These are phyloP conservation scores for Papilio polyxenes DNA, from an alignment of 1,140 invertebrate species.

Conservation along the genomic window DNA sequence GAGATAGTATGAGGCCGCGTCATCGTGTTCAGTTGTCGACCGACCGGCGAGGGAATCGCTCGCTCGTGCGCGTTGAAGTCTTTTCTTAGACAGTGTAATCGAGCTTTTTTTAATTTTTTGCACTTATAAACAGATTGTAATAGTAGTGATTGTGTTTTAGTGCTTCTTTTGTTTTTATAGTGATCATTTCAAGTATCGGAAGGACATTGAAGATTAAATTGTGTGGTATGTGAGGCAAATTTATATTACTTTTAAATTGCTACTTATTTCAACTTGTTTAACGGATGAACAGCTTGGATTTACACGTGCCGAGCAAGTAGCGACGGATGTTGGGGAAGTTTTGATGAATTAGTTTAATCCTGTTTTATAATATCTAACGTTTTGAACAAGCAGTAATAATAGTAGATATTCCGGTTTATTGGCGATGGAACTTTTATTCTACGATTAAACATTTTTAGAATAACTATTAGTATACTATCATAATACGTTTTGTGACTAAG, in stretches of 20 bases:
- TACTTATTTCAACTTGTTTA: constrained; percentile 6
- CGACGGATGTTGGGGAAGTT: neutral
- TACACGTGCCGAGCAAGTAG: constrained; percentile 32
- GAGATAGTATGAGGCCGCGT: constrained; percentile 62
- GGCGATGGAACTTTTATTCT: neutral
- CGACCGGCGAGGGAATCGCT: constrained; percentile 54
- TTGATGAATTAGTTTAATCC: constrained; percentile 27
- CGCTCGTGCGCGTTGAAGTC: constrained; percentile 52
- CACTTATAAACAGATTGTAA: constrained; percentile 28
- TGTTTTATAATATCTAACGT: constrained; percentile 27
- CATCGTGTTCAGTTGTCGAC: constrained; percentile 54
- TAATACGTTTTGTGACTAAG: neutral
- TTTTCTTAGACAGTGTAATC: constrained; percentile 41
- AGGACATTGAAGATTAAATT: constrained; percentile 35
- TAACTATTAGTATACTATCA: neutral
- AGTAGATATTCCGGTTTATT: constrained; percentile 33
- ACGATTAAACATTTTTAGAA: neutral
- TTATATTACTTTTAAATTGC: constrained; percentile 34
- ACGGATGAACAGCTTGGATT: constrained; percentile 8
- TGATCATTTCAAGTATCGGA: constrained; percentile 27
- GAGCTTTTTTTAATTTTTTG: constrained; percentile 36
- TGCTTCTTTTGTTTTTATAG: constrained; percentile 37
- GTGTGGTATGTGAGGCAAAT: constrained; percentile 37
- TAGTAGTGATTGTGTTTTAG: constrained; percentile 36
- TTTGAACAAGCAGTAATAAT: constrained; percentile 30